These are phyloP conservation scores for Drosophila athabasca DNA, from an alignment of 1,140 invertebrate species.

Conservation along the genomic window DNA sequence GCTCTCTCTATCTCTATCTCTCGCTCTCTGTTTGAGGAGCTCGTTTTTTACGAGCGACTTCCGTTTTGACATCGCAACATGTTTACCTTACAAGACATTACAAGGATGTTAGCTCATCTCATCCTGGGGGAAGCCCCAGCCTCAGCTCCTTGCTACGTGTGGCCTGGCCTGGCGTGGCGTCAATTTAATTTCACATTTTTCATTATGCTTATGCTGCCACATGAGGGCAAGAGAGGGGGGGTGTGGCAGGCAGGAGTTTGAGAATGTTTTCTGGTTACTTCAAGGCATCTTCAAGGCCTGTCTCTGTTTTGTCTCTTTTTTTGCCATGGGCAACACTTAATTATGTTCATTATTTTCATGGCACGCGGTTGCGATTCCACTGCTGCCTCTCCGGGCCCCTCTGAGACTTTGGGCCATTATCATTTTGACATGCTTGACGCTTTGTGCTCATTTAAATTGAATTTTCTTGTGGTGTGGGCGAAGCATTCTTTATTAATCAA, in stretches of 20 bases:
- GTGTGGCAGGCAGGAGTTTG: not conserved
- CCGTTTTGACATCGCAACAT: conserved; percentile 70
- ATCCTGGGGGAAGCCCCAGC: conserved; percentile 1
- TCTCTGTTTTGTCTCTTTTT: conserved; percentile 51
- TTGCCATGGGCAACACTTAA: conserved; percentile 80
- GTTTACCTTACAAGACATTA: conserved; percentile 81
- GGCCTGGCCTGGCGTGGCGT: conserved; percentile 59
- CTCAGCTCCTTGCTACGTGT: conserved; percentile 17
- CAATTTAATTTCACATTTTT: conserved; percentile 81
- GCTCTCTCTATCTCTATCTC: conserved; percentile 16
- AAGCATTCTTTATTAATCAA: conserved; percentile 69
- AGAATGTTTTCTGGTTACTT: not conserved
- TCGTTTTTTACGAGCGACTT: conserved; percentile 73
- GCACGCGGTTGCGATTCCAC: conserved; percentile 61
- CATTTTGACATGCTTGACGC: conserved; percentile 47
- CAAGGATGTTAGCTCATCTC: conserved; percentile 60
- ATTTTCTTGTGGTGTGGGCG: conserved; percentile 45
- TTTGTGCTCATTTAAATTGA: conserved; percentile 78
- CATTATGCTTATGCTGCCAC: conserved; percentile 68
- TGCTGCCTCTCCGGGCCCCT: not conserved
- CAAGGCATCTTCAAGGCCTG: conserved; percentile 22
- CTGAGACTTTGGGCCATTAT: conserved; percentile 14
- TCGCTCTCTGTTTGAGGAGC: conserved; percentile 41
- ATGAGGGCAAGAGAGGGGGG: not conserved
- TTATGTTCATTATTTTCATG: conserved; percentile 82